phyloP scores from a whole-genome alignment of 2,888 invertebrate genomes.

The Nasonovia ribisnigri region DNA sequence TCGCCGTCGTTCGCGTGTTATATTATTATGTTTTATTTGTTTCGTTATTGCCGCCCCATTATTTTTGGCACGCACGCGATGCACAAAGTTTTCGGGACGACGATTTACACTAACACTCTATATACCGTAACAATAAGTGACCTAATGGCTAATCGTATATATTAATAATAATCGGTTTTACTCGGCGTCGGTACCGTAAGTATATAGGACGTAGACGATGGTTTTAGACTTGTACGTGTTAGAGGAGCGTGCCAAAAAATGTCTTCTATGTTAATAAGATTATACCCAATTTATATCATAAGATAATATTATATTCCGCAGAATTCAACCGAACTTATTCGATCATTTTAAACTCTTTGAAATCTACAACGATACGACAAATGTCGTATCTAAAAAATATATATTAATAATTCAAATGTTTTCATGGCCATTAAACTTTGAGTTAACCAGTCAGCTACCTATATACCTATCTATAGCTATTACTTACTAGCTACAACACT shows the following conservation, averaged over 20 bases:
- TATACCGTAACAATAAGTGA: not conserved
- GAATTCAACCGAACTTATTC: not conserved
- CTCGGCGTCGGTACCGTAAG: not conserved
- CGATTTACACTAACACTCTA: not conserved
- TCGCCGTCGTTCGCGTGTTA: constrained; percentile 5
- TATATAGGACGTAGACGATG: not conserved
- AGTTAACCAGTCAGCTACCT: not conserved
- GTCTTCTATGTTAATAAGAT: not conserved
- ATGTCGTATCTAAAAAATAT: not conserved
- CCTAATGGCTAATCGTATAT: not conserved
- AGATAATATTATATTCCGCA: not conserved
- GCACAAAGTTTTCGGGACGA: not conserved
- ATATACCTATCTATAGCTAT: too few relatives aligned
- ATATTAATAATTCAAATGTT: not conserved
- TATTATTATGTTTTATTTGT: not conserved
- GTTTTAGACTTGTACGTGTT: not conserved
- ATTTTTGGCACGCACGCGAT: constrained; percentile 27
- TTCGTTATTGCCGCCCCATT: constrained; percentile 1
- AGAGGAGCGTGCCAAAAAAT: not conserved
- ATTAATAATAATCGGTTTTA: not conserved
- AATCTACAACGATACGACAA: not conserved
- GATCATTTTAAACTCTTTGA: not conserved
- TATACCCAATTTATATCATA: not conserved
- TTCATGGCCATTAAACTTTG: not conserved
- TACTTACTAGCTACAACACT: not conserved